Evolutionary conservation across 1,140 invertebrate species (phyloP).

Genomic region (Stegodyphus dumicola): DNA sequence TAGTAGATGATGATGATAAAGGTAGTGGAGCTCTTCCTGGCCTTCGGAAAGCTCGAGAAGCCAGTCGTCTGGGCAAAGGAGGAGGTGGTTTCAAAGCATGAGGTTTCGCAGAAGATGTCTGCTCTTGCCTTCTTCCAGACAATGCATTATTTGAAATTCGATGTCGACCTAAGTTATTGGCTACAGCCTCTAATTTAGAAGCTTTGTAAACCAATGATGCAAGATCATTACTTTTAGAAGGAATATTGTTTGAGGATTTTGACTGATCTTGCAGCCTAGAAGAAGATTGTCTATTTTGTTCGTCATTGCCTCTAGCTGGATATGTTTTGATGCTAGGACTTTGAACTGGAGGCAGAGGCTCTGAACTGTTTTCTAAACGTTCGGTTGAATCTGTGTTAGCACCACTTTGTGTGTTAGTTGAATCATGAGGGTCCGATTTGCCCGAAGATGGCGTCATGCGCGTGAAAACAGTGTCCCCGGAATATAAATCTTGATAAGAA

Average conservation of each 20-base stretch:
- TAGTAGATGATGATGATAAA: constrained; percentile 1
- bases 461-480: constrained; percentile 37
- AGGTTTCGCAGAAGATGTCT: not conserved
- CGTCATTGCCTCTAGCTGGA: not conserved
- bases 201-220: constrained; percentile 44
- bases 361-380: not conserved
- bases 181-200: constrained; percentile 44
- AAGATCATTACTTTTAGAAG: constrained; percentile 19
- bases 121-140: constrained; percentile 12
- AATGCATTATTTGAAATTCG: constrained; percentile 11
- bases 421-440: not conserved
- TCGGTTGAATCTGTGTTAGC: not conserved
- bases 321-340: not conserved
- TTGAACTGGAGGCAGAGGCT: constrained; percentile 11
- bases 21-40: constrained; percentile 17
- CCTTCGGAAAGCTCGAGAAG: constrained; percentile 36
- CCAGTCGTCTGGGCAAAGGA: constrained; percentile 25
- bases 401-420: not conserved
- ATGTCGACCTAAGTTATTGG: constrained; percentile 34
- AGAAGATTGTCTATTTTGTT: not conserved
- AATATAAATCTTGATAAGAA: constrained; percentile 41
- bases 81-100: constrained; percentile 49
- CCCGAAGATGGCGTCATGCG: constrained; percentile 3
- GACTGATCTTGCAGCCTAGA: constrained; percentile 4
- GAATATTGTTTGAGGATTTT: constrained; percentile 2